Conservation (phyloP, 2,888 invertebrate species). For the Machimus atricapillus region DNA sequence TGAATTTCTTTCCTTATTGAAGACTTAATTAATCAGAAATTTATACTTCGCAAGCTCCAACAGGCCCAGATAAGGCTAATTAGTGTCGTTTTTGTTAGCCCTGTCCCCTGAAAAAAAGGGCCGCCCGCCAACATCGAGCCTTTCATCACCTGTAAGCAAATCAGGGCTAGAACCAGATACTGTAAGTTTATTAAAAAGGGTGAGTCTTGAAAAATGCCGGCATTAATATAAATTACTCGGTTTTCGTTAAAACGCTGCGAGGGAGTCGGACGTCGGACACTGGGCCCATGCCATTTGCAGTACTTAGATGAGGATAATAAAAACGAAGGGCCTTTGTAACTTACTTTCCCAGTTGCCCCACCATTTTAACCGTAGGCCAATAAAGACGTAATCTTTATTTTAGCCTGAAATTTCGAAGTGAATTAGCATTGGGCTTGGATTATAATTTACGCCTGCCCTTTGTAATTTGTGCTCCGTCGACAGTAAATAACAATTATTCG, state of each 20-base stretch:
- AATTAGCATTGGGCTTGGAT: not conserved
- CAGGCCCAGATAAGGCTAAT: not conserved
- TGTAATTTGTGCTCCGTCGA: not conserved
- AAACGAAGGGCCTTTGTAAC: not conserved
- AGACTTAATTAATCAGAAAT: not conserved
- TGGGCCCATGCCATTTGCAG: not conserved
- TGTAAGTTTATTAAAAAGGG: not conserved
- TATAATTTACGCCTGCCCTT: not conserved
- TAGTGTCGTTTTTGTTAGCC: not conserved
- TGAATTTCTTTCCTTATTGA: not conserved
- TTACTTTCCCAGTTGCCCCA: not conserved
- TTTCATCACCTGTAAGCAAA: not conserved
- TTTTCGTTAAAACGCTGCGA: not conserved
- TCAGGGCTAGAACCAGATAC: not conserved
- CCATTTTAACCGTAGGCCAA: not conserved
- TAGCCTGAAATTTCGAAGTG: not conserved
- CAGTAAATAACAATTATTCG: not conserved
- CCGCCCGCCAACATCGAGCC: not conserved
- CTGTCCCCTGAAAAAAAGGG: not conserved
- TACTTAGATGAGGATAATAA: not conserved
- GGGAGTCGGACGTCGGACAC: not conserved
- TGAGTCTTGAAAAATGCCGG: not conserved
- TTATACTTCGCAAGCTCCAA: not conserved
- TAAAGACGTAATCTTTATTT: not conserved
- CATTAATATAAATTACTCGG: not conserved